Percentiles rank a stretch among this genome's conserved stretches.
phyloP scores from a whole-genome alignment of 2,113 vertebrate species.

The Alexandromys fortis region DNA sequence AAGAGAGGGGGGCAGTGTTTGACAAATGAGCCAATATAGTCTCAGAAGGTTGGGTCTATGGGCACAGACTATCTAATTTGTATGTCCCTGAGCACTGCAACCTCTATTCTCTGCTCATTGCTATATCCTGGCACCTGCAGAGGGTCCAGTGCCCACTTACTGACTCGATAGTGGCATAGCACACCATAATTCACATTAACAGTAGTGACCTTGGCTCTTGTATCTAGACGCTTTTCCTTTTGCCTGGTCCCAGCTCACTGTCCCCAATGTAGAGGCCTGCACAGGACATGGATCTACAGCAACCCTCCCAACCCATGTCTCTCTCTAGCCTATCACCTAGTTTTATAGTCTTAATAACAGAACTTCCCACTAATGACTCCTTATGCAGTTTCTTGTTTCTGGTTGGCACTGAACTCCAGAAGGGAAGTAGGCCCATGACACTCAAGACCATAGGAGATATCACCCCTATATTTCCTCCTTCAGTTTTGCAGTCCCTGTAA shows the following conservation, averaged over 20 bases:
- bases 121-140: not conserved
- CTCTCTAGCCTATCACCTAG: not conserved
- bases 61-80: no score
- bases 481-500: not conserved
- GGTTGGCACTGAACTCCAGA: not conserved
- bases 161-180: not conserved
- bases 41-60: accelerated
- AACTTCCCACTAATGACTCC: not conserved
- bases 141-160: not conserved
- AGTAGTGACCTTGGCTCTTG: not conserved
- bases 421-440: not conserved
- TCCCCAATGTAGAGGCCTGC: not conserved
- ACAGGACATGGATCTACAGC: not conserved
- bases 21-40: not conserved
- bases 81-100: not conserved
- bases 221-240: not conserved
- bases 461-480: not conserved
- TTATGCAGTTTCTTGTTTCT: not conserved
- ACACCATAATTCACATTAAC: not conserved
- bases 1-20: accelerated
- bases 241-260: not conserved
- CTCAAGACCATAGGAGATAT: not conserved
- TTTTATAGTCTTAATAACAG: conserved; percentile 41
- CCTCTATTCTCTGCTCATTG: not conserved
- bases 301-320: not conserved